phyloP scores from a whole-genome alignment of 2,888 invertebrate species.

The Drosophila greeni region DNA sequence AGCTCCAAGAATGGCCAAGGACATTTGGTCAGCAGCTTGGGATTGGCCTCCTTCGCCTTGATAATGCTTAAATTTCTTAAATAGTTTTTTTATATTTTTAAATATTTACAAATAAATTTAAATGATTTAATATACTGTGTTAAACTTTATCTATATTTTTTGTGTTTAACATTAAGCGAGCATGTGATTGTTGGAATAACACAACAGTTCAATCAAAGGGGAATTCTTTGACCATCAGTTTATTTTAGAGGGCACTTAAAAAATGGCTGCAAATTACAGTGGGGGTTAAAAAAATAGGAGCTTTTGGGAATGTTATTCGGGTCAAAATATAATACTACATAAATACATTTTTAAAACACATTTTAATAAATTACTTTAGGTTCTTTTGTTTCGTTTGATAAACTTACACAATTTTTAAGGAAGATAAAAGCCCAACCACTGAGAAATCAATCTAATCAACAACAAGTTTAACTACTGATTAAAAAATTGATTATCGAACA shows the following conservation, averaged over 20 bases:
- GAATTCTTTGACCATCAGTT: conserved; percentile 1
- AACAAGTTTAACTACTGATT: not conserved
- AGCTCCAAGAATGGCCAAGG: conserved; percentile 19
- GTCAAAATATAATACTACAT: no score
- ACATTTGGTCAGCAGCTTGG: conserved; percentile 24
- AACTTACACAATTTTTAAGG: not conserved
- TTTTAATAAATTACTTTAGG: no score
- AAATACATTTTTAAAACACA: no score
- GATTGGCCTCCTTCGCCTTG: conserved; percentile 43
- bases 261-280: not conserved
- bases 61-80: conserved; percentile 30
- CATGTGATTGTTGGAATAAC: conserved; percentile 15
- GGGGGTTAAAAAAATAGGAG: fast-evolving
- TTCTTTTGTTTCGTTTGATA: not conserved
- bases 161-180: conserved; percentile 2
- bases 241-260: conserved; percentile 11
- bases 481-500: no score
- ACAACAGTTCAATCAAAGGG: conserved; percentile 18
- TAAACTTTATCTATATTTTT: not conserved
- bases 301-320: no score
- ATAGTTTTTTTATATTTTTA: conserved; percentile 14
- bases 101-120: conserved; percentile 5
- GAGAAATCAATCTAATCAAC: not conserved
- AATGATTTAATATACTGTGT: conserved; percentile 8
- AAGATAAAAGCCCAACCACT: no score